phyloP scores from a whole-genome alignment of 92 coral and sea anemone genomes.

The Zoanthus sansibaricus region DNA sequence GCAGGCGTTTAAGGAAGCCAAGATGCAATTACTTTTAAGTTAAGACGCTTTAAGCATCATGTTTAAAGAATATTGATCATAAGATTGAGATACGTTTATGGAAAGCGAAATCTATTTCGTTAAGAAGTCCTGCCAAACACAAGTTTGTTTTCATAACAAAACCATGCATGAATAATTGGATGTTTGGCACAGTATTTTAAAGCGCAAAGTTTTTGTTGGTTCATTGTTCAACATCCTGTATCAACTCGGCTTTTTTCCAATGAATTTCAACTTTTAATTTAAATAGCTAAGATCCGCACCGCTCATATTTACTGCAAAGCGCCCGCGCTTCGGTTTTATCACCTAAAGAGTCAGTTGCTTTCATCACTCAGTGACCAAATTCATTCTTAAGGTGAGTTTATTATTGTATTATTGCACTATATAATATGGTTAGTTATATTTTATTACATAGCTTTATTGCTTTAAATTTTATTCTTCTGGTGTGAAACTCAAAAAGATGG shows the following conservation, averaged over 20 bases:
- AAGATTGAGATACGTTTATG: no score
- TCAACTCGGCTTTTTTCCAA: not conserved
- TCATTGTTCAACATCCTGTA: not conserved
- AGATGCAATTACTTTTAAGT: not conserved
- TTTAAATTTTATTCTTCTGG: no score
- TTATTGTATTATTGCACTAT: not conserved
- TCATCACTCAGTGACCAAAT: not conserved
- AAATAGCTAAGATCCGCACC: not conserved
- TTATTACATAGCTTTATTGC: not conserved
- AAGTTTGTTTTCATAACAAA: constrained; percentile 1
- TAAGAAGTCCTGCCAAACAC: not conserved
- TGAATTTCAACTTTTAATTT: not conserved
- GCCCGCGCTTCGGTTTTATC: not conserved
- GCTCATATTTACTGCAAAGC: constrained; percentile 5
- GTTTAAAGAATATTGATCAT: not conserved
- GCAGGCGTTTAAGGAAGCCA: not conserved
- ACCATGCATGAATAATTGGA: constrained; percentile 6
- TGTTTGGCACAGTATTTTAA: not conserved
- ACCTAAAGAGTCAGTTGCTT: not conserved
- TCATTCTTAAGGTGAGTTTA: constrained; percentile 1
- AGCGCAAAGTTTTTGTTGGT: constrained; percentile 8
- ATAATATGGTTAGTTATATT: not conserved
- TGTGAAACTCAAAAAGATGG: no score
- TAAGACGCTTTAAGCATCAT: constrained; percentile 14
- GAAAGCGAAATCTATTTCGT: not conserved